Evolutionary conservation across 1,140 invertebrate species (phyloP).

Genomic region (Brachionus rubens): DNA sequence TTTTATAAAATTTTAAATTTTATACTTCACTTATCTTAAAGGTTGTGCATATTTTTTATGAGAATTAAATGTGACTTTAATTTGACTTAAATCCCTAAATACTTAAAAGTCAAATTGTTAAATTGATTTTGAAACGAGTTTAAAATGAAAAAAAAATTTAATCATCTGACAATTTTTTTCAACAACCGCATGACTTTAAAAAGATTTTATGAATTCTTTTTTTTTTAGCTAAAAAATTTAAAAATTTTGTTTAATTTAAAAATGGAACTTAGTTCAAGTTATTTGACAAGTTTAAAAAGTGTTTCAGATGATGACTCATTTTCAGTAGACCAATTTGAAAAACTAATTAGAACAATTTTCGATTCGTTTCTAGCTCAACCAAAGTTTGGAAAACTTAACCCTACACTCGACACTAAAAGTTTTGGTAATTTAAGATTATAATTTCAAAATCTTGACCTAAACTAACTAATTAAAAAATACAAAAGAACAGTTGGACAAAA

Average conservation of each 20-base stretch:
- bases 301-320: not conserved
- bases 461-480: not conserved
- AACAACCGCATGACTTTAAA: too few species aligned
- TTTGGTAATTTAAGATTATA: not conserved
- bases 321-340: not conserved
- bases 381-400: not conserved
- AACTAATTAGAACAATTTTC: not conserved
- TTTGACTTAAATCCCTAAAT: too few species aligned
- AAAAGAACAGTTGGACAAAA: not conserved
- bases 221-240: not conserved
- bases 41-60: too few species aligned
- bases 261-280: conserved; percentile 21
- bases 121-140: too few species aligned
- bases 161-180: too few species aligned
- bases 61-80: too few species aligned
- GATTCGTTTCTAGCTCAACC: conserved; percentile 1
- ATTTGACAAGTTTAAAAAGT: not conserved
- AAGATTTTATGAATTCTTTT: not conserved
- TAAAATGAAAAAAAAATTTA: too few species aligned
- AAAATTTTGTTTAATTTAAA: not conserved
- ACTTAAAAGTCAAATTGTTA: too few species aligned
- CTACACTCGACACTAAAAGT: not conserved
- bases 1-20: too few species aligned
- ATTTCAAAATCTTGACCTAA: too few species aligned
- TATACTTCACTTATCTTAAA: too few species aligned